These are phyloP conservation scores for Bucorvus abyssinicus DNA, from an alignment of 2,797 vertebrate species.

Conservation along the genomic window DNA sequence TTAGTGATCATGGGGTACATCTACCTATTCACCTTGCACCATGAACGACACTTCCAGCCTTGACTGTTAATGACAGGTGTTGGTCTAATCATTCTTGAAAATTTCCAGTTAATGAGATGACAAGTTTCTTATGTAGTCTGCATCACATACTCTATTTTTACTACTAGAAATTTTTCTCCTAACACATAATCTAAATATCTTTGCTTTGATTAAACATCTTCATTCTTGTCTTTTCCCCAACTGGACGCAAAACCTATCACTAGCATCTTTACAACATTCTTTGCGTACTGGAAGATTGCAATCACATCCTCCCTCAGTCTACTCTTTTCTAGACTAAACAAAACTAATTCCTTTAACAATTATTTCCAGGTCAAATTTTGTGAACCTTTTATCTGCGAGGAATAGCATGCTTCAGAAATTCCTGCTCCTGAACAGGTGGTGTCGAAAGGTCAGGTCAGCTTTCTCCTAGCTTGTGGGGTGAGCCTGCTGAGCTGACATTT, in stretches of 20 bases:
- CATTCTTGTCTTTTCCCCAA: not conserved
- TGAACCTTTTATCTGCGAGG: constrained; percentile 38
- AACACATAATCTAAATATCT: not conserved
- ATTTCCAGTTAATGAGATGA: not conserved
- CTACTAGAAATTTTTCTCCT: not conserved
- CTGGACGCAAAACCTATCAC: not conserved
- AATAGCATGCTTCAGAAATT: constrained; percentile 4
- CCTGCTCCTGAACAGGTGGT: constrained; percentile 45
- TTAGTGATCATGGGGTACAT: not conserved
- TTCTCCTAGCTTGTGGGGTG: not conserved
- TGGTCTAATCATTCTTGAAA: not conserved
- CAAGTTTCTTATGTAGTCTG: not conserved
- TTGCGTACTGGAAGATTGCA: constrained; percentile 29
- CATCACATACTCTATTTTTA: not conserved
- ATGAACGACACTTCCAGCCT: not conserved
- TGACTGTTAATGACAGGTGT: not conserved
- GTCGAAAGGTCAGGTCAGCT: constrained; percentile 34
- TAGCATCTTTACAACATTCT: constrained; percentile 13
- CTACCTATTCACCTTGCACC: not conserved
- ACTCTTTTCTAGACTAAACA: constrained; percentile 59
- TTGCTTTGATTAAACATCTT: not conserved
- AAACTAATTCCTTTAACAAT: constrained; percentile 47
- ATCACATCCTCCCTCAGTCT: constrained; percentile 44
- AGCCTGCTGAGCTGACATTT: constrained; percentile 17
- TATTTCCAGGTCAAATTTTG: constrained; percentile 57